Evolutionary conservation across 1,140 invertebrate species (phyloP).

Genomic region (Trichonephila clavata): DNA sequence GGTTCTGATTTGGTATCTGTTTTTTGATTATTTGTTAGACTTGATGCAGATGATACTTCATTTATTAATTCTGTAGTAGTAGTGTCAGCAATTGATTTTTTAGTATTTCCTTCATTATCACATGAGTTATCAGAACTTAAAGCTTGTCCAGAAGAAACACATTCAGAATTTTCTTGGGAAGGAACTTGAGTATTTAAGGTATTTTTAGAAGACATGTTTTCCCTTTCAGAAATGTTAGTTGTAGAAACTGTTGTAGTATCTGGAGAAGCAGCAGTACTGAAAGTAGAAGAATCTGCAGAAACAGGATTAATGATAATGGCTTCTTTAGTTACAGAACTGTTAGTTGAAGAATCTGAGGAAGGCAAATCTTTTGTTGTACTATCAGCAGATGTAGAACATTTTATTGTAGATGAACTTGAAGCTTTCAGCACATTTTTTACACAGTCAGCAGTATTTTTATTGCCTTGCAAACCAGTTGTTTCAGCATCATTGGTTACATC

Average conservation of each 20-base stretch:
- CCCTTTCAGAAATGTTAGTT: constrained; percentile 1
- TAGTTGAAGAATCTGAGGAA: not conserved
- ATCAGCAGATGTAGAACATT: constrained; percentile 63
- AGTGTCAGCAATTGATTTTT: constrained; percentile 56
- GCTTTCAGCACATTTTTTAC: constrained; percentile 43
- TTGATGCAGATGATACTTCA: constrained; percentile 22
- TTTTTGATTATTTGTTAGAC: not conserved
- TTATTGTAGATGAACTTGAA: constrained; percentile 43
- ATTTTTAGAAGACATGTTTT: constrained; percentile 50
- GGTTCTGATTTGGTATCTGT: not conserved
- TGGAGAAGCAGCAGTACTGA: constrained; percentile 12
- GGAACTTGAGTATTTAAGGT: constrained; percentile 32
- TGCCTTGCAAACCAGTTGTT: not conserved
- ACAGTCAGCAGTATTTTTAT: constrained; percentile 14
- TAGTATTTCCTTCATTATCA: constrained; percentile 54
- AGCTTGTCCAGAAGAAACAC: constrained; percentile 6
- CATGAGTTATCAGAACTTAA: not conserved
- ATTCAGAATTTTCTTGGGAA: constrained; percentile 43
- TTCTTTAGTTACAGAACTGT: constrained; percentile 29
- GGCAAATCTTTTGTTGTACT: constrained; percentile 73
- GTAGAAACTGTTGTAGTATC: constrained; percentile 58
- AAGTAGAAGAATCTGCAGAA: constrained; percentile 45
- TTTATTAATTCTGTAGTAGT: constrained; percentile 29
- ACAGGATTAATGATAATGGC: not conserved
- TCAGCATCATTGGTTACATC: constrained; percentile 11